Evolutionary conservation across 1,140 invertebrate genomes (phyloP).

Genomic region (Bombus waltoni): DNA sequence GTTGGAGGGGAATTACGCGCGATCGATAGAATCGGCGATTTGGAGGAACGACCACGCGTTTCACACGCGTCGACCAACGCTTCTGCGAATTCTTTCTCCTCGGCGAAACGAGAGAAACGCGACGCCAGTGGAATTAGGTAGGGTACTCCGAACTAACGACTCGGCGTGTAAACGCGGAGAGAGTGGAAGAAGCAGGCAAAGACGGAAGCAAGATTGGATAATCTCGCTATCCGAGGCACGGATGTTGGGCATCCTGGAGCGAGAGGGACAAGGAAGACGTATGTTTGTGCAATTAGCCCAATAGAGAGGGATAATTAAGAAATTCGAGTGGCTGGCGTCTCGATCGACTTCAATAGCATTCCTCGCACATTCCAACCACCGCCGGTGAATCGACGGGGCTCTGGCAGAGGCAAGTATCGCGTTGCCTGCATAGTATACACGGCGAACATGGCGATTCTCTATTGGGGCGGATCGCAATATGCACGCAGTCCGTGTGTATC

Average conservation of each 20-base stretch:
- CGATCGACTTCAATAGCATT: conserved; percentile 75
- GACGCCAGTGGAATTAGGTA: too few relatives aligned
- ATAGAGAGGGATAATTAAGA: conserved; percentile 73
- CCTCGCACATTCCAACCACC: conserved; percentile 62
- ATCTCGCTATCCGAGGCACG: neutral
- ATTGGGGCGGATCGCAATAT: conserved; percentile 56
- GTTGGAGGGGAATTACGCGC: too few relatives aligned
- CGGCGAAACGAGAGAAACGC: too few relatives aligned
- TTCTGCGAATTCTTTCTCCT: too few relatives aligned
- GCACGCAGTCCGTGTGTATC: conserved; percentile 42
- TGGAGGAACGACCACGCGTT: too few relatives aligned
- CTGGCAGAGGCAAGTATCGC: conserved; percentile 58
- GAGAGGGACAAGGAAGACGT: neutral
- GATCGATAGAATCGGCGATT: too few relatives aligned
- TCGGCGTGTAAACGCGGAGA: neutral
- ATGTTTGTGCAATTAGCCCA: conserved; percentile 66
- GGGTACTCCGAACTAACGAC: too few relatives aligned
- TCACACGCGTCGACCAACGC: too few relatives aligned
- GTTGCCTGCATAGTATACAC: conserved; percentile 31
- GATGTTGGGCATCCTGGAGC: too few relatives aligned
- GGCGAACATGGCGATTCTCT: conserved; percentile 53
- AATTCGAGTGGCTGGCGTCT: conserved; percentile 63
- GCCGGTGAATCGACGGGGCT: conserved; percentile 41
- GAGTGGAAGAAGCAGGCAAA: neutral
- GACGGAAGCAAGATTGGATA: neutral